Percentiles rank a stretch among this genome's conserved stretches.
Evolutionary conservation across 2,888 invertebrate species (phyloP).

Genomic region (Gastracanthus pulcherrimus): DNA sequence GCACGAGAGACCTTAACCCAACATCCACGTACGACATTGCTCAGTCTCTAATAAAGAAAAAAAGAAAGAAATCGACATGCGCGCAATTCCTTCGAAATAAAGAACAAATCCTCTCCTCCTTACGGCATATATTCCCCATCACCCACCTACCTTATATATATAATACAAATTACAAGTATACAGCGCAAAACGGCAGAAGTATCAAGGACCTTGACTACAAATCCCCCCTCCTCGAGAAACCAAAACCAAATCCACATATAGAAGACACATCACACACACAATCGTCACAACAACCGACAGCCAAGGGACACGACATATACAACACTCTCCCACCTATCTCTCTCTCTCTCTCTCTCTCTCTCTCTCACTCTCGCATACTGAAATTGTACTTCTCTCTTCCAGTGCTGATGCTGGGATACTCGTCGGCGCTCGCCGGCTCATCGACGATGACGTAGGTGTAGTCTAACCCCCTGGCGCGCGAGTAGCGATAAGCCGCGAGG

Average conservation of each 20-base stretch:
- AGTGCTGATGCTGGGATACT: slow-evolving; percentile 48
- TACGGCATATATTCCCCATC: neutral
- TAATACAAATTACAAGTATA: slow-evolving; percentile 15
- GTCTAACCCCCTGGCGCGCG: too few relatives aligned
- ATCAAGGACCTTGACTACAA: slow-evolving; percentile 48
- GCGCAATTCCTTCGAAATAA: slow-evolving; percentile 8
- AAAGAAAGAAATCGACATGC: neutral
- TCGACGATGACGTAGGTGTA: too few relatives aligned
- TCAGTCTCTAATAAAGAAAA: slow-evolving; percentile 20
- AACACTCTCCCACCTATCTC: neutral
- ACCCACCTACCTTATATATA: neutral
- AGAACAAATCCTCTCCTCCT: neutral
- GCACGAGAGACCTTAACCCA: neutral
- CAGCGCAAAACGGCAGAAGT: slow-evolving; percentile 30
- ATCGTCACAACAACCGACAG: neutral
- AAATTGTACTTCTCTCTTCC: slow-evolving; percentile 52
- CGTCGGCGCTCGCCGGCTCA: too few relatives aligned
- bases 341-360: neutral
- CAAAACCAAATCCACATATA: too few relatives aligned
- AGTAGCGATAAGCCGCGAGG: too few relatives aligned
- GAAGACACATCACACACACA: neutral
- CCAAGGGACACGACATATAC: neutral
- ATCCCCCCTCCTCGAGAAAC: too few relatives aligned
- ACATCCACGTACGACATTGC: slow-evolving; percentile 20
- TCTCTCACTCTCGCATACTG: slow-evolving; percentile 27